These are phyloP conservation scores for Bergia sp. DNA, from an alignment of 92 coral and sea anemone genomes.

Conservation along the genomic window DNA sequence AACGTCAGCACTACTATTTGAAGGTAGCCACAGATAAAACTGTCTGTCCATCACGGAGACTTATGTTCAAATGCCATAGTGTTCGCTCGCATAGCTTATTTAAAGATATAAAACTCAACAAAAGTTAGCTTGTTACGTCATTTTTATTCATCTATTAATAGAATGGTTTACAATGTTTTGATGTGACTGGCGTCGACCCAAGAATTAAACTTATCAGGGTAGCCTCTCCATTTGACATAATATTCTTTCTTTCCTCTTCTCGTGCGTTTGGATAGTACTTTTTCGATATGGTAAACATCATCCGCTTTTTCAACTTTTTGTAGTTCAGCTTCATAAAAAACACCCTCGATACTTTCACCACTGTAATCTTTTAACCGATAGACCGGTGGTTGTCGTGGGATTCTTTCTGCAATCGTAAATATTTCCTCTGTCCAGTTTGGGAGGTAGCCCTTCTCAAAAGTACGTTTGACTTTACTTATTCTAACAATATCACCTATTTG, in stretches of 20 bases:
- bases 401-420: no score
- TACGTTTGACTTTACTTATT: no score
- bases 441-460: no score
- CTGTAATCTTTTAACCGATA: no score
- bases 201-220: no score
- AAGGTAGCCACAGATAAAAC: constrained; percentile 50
- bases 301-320: no score
- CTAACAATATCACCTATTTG: no score
- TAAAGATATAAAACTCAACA: neutral
- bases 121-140: neutral
- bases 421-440: no score
- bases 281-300: no score
- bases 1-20: constrained; percentile 46
- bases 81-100: neutral
- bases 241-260: constrained; percentile 10
- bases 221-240: no score
- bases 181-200: constrained; percentile 52
- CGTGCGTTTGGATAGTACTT: neutral
- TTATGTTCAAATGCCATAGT: constrained; percentile 19
- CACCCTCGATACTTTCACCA: neutral
- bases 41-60: constrained; percentile 54
- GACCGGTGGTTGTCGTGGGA: no score
- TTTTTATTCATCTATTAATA: neutral
- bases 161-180: constrained; percentile 25
- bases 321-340: no score